Evolutionary conservation across 1,140 invertebrate species (phyloP).

Genomic region (Limonius californicus): DNA sequence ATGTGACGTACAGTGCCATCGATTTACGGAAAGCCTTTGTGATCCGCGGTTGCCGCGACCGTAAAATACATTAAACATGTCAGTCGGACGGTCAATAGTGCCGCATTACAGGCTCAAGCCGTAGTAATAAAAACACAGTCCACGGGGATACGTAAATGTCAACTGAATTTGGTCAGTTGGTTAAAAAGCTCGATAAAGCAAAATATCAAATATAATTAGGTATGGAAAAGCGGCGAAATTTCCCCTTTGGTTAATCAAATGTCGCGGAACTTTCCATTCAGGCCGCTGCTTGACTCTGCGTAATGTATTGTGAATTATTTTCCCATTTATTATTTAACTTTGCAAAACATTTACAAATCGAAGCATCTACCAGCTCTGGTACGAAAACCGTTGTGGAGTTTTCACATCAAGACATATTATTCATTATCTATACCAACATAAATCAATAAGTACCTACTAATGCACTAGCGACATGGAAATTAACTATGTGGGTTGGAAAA

Average conservation of each 20-base stretch:
- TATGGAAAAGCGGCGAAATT: background rate
- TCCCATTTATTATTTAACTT: too few relatives aligned
- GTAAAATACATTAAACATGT: slow-evolving; percentile 23
- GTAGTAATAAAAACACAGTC: slow-evolving; percentile 18
- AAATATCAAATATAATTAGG: background rate
- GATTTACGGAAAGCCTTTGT: slow-evolving; percentile 19
- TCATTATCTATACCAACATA: too few relatives aligned
- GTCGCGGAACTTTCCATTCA: background rate
- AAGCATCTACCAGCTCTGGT: too few relatives aligned
- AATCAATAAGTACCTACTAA: too few relatives aligned
- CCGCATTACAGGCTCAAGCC: slow-evolving; percentile 21
- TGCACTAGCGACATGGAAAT: too few relatives aligned
- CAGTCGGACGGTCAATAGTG: slow-evolving; percentile 21
- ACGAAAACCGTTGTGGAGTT: too few relatives aligned
- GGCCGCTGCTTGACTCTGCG: too few relatives aligned
- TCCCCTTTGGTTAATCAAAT: background rate
- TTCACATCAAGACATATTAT: too few relatives aligned
- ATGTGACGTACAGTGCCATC: slow-evolving; percentile 16
- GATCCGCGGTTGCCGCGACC: slow-evolving; percentile 17
- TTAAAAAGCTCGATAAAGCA: background rate
- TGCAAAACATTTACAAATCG: too few relatives aligned
- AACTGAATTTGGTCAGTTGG: slow-evolving; percentile 2
- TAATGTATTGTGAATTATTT: too few relatives aligned
- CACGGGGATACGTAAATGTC: slow-evolving; percentile 7
- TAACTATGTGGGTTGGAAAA: too few relatives aligned